phyloP scores from a whole-genome alignment of 92 coral and sea anemone species.

The Porites lobata region DNA sequence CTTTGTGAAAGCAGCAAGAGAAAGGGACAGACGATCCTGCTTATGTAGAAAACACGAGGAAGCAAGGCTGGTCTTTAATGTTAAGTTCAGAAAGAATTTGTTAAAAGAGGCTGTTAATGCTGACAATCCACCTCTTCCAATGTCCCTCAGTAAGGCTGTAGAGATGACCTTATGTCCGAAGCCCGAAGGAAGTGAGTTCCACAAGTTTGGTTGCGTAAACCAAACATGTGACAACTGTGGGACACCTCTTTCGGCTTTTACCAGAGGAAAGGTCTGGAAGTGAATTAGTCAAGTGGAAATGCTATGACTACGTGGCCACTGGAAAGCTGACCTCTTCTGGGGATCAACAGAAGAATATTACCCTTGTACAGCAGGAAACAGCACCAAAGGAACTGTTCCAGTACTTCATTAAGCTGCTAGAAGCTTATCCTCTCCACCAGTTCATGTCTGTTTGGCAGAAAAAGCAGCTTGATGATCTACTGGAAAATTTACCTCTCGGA shows the following conservation, averaged over 20 bases:
- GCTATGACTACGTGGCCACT: constrained; percentile 43
- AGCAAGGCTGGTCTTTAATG: constrained; percentile 36
- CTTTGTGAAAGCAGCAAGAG: constrained; percentile 42
- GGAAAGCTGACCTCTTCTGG: constrained; percentile 51
- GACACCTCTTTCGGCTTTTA: constrained; percentile 14
- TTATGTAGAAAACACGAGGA: constrained; percentile 56
- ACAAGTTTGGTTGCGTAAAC: constrained; percentile 35
- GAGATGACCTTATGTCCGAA: constrained; percentile 49
- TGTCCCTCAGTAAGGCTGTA: constrained; percentile 31
- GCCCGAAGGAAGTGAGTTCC: constrained; percentile 54
- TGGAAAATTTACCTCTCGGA: constrained; percentile 21
- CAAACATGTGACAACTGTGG: constrained; percentile 56
- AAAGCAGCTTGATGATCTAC: constrained; percentile 27
- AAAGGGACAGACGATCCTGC: constrained; percentile 57
- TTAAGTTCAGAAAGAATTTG: constrained; percentile 41
- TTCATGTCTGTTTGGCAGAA: constrained; percentile 31
- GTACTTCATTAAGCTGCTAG: constrained; percentile 47
- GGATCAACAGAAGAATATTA: constrained; percentile 43
- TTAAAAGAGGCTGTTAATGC: background rate
- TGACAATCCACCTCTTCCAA: constrained; percentile 2
- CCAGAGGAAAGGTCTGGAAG: constrained; percentile 44
- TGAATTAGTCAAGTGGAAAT: constrained; percentile 36
- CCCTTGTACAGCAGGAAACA: constrained; percentile 56
- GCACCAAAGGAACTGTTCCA: constrained; percentile 49
- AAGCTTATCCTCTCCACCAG: constrained; percentile 48